Conservation (phyloP, 2,113 vertebrate species). For the Esox niger region DNA sequence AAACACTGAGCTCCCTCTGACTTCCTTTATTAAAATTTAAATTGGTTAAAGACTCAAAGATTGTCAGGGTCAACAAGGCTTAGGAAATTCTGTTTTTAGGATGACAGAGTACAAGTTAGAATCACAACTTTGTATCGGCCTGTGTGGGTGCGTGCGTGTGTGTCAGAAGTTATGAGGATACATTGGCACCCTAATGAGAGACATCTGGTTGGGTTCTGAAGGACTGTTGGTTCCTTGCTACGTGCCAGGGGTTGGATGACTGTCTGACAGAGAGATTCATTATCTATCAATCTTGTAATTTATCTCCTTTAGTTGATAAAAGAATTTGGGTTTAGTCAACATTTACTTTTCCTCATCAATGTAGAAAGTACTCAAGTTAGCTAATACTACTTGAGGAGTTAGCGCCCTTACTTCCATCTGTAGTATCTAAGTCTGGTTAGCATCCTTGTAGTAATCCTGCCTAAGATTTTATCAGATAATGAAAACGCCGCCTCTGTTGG, state of each 20-base stretch:
- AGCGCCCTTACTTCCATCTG: no score
- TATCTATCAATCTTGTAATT: conserved; percentile 48
- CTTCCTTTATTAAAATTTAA: no score
- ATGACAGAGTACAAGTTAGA: conserved; percentile 61
- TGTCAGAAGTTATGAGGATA: conserved; percentile 74
- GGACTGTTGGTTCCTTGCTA: conserved; percentile 51
- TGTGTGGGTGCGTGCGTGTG: conserved; percentile 60
- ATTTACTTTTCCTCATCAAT: conserved; percentile 40
- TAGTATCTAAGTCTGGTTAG: no score
- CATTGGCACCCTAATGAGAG: conserved; percentile 76
- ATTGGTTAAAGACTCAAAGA: background rate
- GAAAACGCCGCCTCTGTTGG: conserved; percentile 61
- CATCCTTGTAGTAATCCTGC: background rate
- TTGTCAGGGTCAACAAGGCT: conserved; percentile 34
- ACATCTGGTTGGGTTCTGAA: conserved; percentile 67
- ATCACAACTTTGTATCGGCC: conserved; percentile 66
- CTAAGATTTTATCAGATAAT: conserved; percentile 56
- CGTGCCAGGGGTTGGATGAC: conserved; percentile 62
- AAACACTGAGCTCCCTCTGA: background rate
- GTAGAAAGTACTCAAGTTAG: background rate
- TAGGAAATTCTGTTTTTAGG: conserved; percentile 69
- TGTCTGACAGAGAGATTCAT: conserved; percentile 60
- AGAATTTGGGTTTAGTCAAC: conserved; percentile 57
- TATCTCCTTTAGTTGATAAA: conserved; percentile 46
- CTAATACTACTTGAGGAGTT: no score